Evolutionary conservation across 1,140 invertebrate species (phyloP).

Genomic region (Brachionus sp.): DNA sequence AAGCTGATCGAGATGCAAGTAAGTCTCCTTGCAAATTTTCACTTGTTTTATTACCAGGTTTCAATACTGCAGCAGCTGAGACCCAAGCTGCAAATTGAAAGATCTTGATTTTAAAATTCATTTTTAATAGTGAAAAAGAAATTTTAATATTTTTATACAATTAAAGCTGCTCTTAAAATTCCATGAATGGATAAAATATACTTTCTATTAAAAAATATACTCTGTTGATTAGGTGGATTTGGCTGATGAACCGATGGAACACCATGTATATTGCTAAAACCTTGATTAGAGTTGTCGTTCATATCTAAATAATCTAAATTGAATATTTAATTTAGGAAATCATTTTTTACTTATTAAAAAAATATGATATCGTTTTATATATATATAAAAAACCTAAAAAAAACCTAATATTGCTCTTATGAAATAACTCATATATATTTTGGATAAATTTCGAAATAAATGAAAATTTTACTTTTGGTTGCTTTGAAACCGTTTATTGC

Average conservation of each 20-base stretch:
- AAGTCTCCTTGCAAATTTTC: not conserved
- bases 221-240: not conserved
- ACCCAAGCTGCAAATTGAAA: constrained; percentile 44
- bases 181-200: constrained; percentile 19
- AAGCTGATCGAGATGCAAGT: not conserved
- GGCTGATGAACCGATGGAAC: constrained; percentile 27
- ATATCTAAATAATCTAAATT: not conserved
- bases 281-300: not conserved
- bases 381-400: no score
- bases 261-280: constrained; percentile 23
- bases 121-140: not conserved
- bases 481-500: not conserved
- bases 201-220: constrained; percentile 37
- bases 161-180: not conserved
- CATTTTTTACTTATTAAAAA: no score
- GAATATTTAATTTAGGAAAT: not conserved
- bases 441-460: not conserved
- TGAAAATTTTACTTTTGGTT: not conserved
- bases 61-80: constrained; percentile 34
- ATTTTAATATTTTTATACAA: constrained; percentile 10
- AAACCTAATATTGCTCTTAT: no score
- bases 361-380: no score
- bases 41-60: not conserved
- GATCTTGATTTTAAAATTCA: not conserved
- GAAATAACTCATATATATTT: not conserved